phyloP scores from a whole-genome alignment of 2,797 vertebrate genomes.

The Apodemus agrarius region DNA sequence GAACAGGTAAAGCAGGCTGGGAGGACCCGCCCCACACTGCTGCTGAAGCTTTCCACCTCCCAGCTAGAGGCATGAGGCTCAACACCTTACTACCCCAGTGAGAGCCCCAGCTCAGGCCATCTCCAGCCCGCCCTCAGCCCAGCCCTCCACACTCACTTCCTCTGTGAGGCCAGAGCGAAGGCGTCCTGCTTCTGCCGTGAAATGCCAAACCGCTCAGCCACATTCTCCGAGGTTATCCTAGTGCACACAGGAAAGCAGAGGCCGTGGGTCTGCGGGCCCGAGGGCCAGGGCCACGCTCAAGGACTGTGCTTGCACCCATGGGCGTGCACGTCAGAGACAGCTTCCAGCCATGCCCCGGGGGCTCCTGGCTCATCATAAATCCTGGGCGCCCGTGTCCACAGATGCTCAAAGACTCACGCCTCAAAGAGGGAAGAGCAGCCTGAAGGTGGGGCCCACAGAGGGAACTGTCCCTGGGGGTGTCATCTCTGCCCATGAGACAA shows the following conservation, averaged over 20 bases:
- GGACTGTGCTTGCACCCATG: too few species aligned
- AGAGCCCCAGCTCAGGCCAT: neutral
- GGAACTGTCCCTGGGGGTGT: too few species aligned
- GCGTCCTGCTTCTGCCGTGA: constrained; percentile 93
- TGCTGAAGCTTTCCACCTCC: neutral
- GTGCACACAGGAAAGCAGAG: constrained; percentile 33
- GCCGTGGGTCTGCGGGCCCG: neutral
- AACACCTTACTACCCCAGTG: neutral
- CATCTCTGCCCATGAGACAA: neutral
- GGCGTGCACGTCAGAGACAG: neutral
- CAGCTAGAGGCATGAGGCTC: neutral
- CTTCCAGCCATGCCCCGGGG: neutral
- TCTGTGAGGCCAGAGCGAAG: constrained; percentile 93
- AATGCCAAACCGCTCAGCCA: constrained; percentile 93
- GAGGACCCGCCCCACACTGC: neutral
- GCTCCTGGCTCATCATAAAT: neutral
- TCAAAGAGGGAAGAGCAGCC: neutral
- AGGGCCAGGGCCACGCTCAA: neutral
- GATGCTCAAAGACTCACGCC: neutral
- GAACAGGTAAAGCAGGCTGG: neutral
- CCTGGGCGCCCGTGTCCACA: neutral
- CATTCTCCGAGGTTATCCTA: constrained; percentile 94
- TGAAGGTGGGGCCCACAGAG: neutral
- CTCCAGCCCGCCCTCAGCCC: neutral
- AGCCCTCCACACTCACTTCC: constrained; percentile 87